These are phyloP conservation scores for Rhinogobius similis DNA, from an alignment of 2,113 vertebrate species.

Conservation along the genomic window DNA sequence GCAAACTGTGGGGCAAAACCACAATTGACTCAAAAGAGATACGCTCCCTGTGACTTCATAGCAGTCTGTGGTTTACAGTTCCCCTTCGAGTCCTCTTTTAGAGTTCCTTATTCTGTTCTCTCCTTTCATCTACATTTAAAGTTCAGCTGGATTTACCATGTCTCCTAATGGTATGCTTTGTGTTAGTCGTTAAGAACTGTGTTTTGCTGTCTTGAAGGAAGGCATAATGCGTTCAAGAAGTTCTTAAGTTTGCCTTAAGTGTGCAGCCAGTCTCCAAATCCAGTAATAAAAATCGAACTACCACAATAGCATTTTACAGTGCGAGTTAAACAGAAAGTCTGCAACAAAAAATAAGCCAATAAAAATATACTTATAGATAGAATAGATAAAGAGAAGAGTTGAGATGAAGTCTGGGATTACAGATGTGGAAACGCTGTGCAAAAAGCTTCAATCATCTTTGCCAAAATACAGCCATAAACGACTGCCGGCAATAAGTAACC, in stretches of 20 bases:
- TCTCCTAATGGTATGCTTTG: constrained; percentile 59
- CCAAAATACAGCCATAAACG: constrained; percentile 66
- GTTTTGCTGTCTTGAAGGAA: constrained; percentile 57
- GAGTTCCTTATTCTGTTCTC: constrained; percentile 48
- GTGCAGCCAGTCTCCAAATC: constrained; percentile 20
- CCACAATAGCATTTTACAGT: constrained; percentile 14
- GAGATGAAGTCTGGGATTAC: constrained; percentile 46
- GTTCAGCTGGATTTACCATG: constrained; percentile 70
- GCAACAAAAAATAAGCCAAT: background rate
- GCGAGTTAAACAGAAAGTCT: background rate
- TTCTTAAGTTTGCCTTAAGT: constrained; percentile 44
- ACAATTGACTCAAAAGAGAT: constrained; percentile 69
- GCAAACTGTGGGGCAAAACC: constrained; percentile 71
- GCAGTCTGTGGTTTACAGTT: constrained; percentile 68
- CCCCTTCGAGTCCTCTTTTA: constrained; percentile 50
- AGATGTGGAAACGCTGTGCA: constrained; percentile 55
- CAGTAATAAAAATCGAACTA: constrained; percentile 8
- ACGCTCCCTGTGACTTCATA: constrained; percentile 71
- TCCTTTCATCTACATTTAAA: constrained; percentile 73
- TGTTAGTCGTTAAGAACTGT: constrained; percentile 52
- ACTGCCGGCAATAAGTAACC: constrained; percentile 66
- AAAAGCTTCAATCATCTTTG: constrained; percentile 48
- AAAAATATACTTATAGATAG: background rate
- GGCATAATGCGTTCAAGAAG: constrained; percentile 69
- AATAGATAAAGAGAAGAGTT: constrained; percentile 25